Base-by-base conservation (phyloP, 2,797 vertebrate genomes). In the Sebastes itinus region DNA sequence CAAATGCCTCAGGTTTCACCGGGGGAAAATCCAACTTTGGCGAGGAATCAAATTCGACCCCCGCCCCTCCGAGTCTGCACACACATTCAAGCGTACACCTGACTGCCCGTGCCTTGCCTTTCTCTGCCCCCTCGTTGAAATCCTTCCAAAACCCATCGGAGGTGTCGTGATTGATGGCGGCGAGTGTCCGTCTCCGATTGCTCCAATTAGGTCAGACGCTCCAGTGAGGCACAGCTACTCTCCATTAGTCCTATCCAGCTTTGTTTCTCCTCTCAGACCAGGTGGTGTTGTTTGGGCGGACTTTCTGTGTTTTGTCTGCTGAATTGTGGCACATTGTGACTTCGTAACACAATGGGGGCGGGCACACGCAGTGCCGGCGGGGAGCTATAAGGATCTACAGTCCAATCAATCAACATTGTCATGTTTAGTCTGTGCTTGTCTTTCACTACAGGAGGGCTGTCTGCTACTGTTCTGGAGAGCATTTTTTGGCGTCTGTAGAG, bases 1-100 rank as follows among this genome's bases (percentile, higher is more conserved):
- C 85, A 89, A 78, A 88, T 46, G 86, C 83, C 80, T 95, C 84
- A 42, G 65, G 82, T 94, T 95, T 94, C 89, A 92, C 74, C 80
- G 65, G 11, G 28, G 78, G 80, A 85, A 88, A 93, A 86, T 91
- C 80, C 71, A 62, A 35, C 74, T 81, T 72, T 92, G 80, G 82
- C 86, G 71, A 58, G 10, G 59, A 46, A 56, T 92, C 84, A 88
- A 83, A 83, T 80, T 63, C 35, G 22, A 60, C 81, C 62, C 80
- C 73, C 65, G 22, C 10, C 12, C 38, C 30, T 64, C 63, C 72
- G 56, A 74, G 69, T 64, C 42, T 64, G 70, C 71, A 60, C 72
- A 75, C 33, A 74, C 76, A 69, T 80, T 66, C 70, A 54, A 67
- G 67, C 71, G 56, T 32, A 78, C 86, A 88, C 90, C 72, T 90